These are phyloP conservation scores for Nothobranchius furzeri DNA, from an alignment of 2,113 vertebrate genomes.

Conservation along the genomic window DNA sequence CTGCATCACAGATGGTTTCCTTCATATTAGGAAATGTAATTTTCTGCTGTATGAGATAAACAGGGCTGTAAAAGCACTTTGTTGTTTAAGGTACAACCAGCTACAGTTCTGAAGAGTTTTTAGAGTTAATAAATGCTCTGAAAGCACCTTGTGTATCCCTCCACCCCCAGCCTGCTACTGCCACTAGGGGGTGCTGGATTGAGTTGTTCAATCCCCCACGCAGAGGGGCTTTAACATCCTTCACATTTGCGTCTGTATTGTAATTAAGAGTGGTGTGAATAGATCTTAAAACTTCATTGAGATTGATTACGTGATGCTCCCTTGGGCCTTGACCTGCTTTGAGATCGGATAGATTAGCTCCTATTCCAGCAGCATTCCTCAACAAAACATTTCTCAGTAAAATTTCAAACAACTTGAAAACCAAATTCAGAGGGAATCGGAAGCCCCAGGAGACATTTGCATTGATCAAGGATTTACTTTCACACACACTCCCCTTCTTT, in stretches of 20 bases:
- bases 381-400: slow-evolving; percentile 72
- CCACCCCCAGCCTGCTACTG: not conserved
- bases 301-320: slow-evolving; percentile 61
- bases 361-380: slow-evolving; percentile 49
- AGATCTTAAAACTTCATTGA: slow-evolving; percentile 67
- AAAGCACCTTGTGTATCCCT: not conserved
- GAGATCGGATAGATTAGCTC: slow-evolving; percentile 55
- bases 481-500: slow-evolving; percentile 67
- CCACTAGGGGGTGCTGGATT: slow-evolving; percentile 9
- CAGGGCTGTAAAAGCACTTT: not conserved
- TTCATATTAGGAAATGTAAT: not conserved
- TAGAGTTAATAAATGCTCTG: not conserved
- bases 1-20: not conserved
- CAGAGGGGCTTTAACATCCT: slow-evolving; percentile 31
- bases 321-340: slow-evolving; percentile 57
- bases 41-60: not conserved
- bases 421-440: slow-evolving; percentile 65
- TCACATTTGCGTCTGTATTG: slow-evolving; percentile 53
- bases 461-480: slow-evolving; percentile 80
- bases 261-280: slow-evolving; percentile 62
- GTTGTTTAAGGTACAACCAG: not conserved
- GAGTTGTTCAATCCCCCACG: not conserved
- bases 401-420: slow-evolving; percentile 68
- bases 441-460: slow-evolving; percentile 66
- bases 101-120: not conserved